Percentiles rank a stretch among this genome's conserved stretches.
These are phyloP conservation scores for Melanerpes formicivorus DNA, from an alignment of 2,113 vertebrate genomes.

Conservation along the genomic window DNA sequence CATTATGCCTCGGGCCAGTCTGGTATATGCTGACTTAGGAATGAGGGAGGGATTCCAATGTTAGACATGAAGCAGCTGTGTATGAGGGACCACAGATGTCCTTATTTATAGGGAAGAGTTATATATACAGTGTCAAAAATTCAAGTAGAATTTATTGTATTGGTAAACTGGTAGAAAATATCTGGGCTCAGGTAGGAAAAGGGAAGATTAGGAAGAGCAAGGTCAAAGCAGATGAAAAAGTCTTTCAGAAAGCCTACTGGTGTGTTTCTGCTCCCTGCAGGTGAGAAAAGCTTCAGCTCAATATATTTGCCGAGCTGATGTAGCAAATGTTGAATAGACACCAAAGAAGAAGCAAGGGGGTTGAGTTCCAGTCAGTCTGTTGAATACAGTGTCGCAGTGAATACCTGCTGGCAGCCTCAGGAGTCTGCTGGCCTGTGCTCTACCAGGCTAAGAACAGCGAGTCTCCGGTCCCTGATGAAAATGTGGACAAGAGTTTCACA, in stretches of 20 bases:
- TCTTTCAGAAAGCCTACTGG: background rate
- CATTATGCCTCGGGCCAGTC: background rate
- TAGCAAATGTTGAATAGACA: background rate
- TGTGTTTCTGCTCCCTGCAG: slow-evolving; percentile 12
- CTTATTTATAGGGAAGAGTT: background rate
- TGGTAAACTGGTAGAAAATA: slow-evolving; percentile 41
- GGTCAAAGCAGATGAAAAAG: background rate
- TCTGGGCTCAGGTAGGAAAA: slow-evolving; percentile 6
- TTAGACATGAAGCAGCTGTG: slow-evolving; percentile 2
- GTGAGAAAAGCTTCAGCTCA: background rate
- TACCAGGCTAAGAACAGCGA: background rate
- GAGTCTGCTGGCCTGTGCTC: background rate
- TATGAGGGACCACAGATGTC: background rate
- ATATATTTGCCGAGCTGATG: background rate
- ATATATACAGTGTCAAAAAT: slow-evolving; percentile 37
- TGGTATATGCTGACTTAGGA: background rate
- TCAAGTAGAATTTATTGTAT: slow-evolving; percentile 50
- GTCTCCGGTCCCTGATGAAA: background rate
- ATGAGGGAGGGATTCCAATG: slow-evolving; percentile 33
- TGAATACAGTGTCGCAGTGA: background rate
- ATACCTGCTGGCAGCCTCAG: background rate
- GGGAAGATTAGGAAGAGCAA: background rate
- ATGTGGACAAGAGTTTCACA: background rate
- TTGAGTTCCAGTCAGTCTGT: background rate
- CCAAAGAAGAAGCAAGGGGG: background rate